Evolutionary conservation across 2,797 vertebrate species (phyloP).

Genomic region (Muscicapa comitata): DNA sequence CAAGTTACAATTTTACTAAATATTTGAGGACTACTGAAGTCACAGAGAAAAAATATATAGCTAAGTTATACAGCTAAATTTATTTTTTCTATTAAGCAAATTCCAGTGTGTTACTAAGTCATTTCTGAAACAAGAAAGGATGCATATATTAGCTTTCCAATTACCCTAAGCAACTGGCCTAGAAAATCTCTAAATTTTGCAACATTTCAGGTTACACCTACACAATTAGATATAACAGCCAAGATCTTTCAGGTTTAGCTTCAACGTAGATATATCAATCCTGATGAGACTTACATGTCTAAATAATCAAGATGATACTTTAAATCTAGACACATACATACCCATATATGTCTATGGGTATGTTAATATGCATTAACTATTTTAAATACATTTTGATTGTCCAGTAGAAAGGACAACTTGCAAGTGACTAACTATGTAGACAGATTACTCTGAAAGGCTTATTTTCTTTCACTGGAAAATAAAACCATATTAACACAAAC

Average conservation of each 20-base stretch:
- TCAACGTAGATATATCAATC: background rate
- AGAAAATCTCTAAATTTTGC: background rate
- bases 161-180: background rate
- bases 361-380: background rate
- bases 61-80: background rate
- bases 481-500: background rate
- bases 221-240: background rate
- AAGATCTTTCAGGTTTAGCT: background rate
- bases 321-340: background rate
- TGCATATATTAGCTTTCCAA: background rate
- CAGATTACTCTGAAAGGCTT: background rate
- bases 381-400: background rate
- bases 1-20: background rate
- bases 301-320: background rate
- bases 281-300: background rate
- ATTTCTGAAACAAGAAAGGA: background rate
- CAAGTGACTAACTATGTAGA: background rate
- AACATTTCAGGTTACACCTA: background rate
- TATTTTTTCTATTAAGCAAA: background rate
- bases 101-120: background rate
- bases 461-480: constrained; percentile 20
- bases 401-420: background rate
- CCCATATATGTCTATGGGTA: background rate
- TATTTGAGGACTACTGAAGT: background rate
- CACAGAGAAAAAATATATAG: background rate